Conservation (phyloP, 2,797 vertebrate species). For the Molossus alvarezi region DNA sequence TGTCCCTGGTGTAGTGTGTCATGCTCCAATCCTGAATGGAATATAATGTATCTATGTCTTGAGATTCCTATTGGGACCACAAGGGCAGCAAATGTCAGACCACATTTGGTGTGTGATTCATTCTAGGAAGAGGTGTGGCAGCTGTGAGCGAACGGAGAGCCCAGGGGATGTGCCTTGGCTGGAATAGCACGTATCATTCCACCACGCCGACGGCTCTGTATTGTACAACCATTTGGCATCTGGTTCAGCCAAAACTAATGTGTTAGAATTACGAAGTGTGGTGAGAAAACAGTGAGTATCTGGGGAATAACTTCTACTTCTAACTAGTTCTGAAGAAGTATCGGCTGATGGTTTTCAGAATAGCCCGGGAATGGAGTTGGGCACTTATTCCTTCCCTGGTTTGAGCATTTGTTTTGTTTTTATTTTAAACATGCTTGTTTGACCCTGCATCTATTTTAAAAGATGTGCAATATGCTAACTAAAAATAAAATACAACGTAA, state of each 20-base stretch:
- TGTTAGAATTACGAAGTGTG: constrained; percentile 35
- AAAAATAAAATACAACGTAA: constrained; percentile 18
- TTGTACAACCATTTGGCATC: constrained; percentile 68
- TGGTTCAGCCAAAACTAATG: constrained; percentile 2
- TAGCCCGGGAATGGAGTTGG: background rate
- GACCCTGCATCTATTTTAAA: constrained; percentile 39
- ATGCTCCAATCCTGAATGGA: background rate
- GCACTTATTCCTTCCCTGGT: background rate
- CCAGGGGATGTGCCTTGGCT: constrained; percentile 63
- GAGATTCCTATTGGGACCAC: background rate
- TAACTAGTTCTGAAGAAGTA: background rate
- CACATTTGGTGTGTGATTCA: background rate
- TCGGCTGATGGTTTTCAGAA: constrained; percentile 48
- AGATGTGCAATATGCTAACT: background rate
- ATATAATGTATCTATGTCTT: background rate
- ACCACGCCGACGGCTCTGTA: background rate
- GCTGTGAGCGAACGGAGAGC: constrained; percentile 36
- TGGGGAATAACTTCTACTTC: constrained; percentile 4
- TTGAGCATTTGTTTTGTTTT: constrained; percentile 41
- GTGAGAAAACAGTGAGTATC: constrained; percentile 24
- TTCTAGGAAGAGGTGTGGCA: background rate
- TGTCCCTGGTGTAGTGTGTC: background rate
- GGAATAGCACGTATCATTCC: constrained; percentile 16
- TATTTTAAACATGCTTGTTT: constrained; percentile 31
- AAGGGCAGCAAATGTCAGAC: background rate